Base-by-base conservation (phyloP, 2,888 invertebrate species). In the Chydorus sphaericus region DNA sequence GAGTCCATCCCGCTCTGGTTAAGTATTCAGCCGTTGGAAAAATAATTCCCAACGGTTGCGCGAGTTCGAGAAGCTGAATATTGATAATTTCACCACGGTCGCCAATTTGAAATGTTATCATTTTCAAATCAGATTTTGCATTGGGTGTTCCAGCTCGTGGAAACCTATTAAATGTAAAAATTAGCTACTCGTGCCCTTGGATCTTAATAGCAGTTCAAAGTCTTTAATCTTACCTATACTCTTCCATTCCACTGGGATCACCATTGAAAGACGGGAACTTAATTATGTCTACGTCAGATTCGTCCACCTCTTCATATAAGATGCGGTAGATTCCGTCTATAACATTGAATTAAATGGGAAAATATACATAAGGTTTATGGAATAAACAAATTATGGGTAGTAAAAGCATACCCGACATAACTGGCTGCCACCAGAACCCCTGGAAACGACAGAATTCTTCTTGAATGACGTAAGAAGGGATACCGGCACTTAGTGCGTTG, bases 351-450 rank as follows among this genome's bases (percentile, higher is more conserved):
- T 58, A 60, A 23, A 39, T 8, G 20, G 30, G 18, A 39, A 39
- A 5, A 7, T 3, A 18, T 28, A 39, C 1, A 14, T 6, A 16
- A 29, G 14, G n/a, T n/a, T n/a, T n/a, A n/a, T 39, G 5, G 37
- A 4, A 28, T 11, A 54, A 37, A n/a, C n/a, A n/a, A n/a, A n/a
- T n/a, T n/a, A n/a, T n/a, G 4, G 29, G 39, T 54, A 26, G 10
- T 29, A 30, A 54, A 23, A 57, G 55, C 66, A 65, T 64, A 81
- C 81, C 80, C 60, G 77, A 73, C 49, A 79, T 77, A 61, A 76
- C 75, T 0, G 92, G 90, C 66, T 92, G 90, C 97, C 98, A 98
- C 97, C 97, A 98, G 70, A 90, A 94, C 0, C 96, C 97, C 57
- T 88, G 89, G 69, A 92, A 97, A 33, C 94, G 75, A 61, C 87